These are phyloP conservation scores for Platalea minor DNA, from an alignment of 2,797 vertebrate species.

Conservation along the genomic window DNA sequence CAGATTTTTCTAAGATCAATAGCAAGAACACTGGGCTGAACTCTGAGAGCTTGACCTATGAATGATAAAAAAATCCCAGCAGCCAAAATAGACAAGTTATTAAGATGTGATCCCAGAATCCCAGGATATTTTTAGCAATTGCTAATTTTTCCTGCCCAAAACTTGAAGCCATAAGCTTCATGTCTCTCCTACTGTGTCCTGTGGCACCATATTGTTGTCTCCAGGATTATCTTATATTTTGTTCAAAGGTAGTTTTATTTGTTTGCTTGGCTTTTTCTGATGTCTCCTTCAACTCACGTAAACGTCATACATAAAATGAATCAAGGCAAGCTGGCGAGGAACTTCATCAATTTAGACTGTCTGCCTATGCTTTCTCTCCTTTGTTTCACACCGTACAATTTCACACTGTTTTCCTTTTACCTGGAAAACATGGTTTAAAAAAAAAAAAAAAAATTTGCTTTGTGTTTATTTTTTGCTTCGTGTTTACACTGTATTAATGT, in stretches of 20 bases:
- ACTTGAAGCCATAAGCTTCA: not conserved
- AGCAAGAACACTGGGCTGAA: conserved; percentile 13
- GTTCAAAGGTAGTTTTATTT: not conserved
- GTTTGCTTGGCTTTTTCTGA: not conserved
- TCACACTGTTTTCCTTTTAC: not conserved
- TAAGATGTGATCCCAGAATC: not conserved
- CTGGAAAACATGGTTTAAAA: not conserved
- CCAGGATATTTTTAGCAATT: not conserved
- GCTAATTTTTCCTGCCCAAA: not conserved
- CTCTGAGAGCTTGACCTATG: not conserved
- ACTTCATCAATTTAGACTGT: not conserved
- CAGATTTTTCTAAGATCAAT: conserved; percentile 62
- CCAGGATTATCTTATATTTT: not conserved
- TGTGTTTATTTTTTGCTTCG: not conserved
- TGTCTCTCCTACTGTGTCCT: not conserved
- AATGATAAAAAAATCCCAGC: conserved; percentile 7
- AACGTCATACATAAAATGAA: not conserved
- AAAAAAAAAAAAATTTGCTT: not conserved
- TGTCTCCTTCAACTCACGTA: not conserved
- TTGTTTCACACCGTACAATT: not conserved
- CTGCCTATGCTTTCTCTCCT: not conserved
- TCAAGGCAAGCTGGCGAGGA: not conserved
- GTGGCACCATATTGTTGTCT: not conserved
- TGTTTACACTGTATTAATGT: not conserved
- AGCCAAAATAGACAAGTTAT: not conserved